Percentiles rank a stretch among this genome's conserved stretches.
Conservation (phyloP, 2,888 invertebrate genomes). For the Drosophila barbarae region DNA sequence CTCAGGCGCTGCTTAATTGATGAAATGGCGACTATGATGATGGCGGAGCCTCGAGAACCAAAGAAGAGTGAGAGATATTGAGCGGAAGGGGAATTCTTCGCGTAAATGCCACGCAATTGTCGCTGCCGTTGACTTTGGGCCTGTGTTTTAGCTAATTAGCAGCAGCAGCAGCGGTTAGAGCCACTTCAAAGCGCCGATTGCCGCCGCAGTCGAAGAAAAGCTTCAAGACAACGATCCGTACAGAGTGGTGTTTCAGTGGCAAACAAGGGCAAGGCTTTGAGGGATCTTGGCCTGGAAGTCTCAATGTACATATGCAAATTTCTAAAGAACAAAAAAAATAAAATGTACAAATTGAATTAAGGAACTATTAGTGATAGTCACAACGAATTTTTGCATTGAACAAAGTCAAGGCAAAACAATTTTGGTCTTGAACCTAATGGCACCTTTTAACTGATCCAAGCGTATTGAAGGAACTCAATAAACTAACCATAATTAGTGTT, state of each 20-base stretch:
- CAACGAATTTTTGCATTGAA: background rate
- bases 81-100: constrained; percentile 16
- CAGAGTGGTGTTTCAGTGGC: constrained; percentile 6
- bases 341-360: background rate
- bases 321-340: background rate
- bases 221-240: constrained; percentile 22
- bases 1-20: constrained; percentile 54
- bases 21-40: constrained; percentile 47
- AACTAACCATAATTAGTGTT: background rate
- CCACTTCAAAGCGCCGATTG: constrained; percentile 16
- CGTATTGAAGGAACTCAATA: background rate
- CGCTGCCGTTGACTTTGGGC: constrained; percentile 28
- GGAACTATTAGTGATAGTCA: background rate
- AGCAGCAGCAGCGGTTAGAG: constrained; percentile 16
- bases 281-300: background rate
- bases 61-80: constrained; percentile 35
- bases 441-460: background rate
- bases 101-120: constrained; percentile 61
- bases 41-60: constrained; percentile 10
- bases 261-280: constrained; percentile 32
- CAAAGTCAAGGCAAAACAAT: background rate
- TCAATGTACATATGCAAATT: background rate
- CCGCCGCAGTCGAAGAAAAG: constrained; percentile 53
- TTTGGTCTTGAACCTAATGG: background rate
- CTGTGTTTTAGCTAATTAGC: constrained; percentile 57